These are phyloP conservation scores for Sarotherodon lohbergeri DNA, from an alignment of 2,113 vertebrate genomes.

Conservation along the genomic window DNA sequence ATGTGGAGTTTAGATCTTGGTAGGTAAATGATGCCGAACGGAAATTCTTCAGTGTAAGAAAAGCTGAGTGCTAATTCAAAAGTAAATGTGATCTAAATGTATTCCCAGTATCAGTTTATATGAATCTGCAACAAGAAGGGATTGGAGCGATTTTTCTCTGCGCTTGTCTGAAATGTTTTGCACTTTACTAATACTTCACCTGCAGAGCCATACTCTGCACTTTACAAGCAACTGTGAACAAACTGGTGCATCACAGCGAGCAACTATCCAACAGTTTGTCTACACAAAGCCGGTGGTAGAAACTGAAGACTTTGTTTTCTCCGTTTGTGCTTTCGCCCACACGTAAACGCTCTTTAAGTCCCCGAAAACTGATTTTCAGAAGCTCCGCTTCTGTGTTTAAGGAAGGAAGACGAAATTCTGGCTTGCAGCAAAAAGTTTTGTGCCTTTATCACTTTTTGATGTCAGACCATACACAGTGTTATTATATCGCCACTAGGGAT, in stretches of 20 bases:
- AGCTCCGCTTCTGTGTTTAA: not conserved
- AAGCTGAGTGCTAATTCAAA: not conserved
- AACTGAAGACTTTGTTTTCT: not conserved
- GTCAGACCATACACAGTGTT: not conserved
- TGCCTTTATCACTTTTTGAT: not conserved
- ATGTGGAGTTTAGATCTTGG: not conserved
- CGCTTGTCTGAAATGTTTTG: not conserved
- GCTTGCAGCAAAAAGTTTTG: not conserved
- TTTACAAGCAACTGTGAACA: not conserved
- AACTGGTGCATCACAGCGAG: not conserved
- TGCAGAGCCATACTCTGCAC: not conserved
- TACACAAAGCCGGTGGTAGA: rapidly evolving
- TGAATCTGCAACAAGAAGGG: not conserved
- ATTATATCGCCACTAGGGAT: not conserved
- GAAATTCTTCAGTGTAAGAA: not conserved
- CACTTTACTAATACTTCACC: not conserved
- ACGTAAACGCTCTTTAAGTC: not conserved
- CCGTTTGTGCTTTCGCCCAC: rapidly evolving
- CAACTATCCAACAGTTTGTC: not conserved
- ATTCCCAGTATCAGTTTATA: not conserved
- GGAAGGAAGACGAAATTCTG: not conserved
- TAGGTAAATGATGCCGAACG: not conserved
- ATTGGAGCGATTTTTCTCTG: not conserved
- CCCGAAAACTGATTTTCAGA: not conserved
- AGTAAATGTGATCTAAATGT: not conserved